Evolutionary conservation across 1,140 invertebrate species (phyloP).

Genomic region (Notospermus geniculatus): DNA sequence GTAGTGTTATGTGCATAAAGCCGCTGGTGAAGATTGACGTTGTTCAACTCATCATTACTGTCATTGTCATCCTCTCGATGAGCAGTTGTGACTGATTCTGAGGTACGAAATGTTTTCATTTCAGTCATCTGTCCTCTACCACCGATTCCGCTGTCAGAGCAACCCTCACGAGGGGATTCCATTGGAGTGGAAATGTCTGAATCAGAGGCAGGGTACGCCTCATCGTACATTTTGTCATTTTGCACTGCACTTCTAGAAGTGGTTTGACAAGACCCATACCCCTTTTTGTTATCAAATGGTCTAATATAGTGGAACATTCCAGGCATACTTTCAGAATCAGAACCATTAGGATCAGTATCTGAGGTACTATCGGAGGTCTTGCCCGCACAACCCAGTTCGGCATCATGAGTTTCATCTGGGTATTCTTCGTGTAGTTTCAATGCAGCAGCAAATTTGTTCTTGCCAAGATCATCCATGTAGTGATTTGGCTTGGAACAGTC

Average conservation of each 20-base stretch:
- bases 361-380: background rate
- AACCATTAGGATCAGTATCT: conserved; percentile 1
- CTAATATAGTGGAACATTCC: background rate
- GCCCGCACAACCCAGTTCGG: background rate
- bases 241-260: background rate
- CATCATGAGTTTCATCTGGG: background rate
- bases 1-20: conserved; percentile 6
- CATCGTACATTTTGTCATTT: background rate
- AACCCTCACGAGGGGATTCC: background rate
- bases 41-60: background rate
- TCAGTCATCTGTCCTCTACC: background rate
- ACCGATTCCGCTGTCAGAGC: background rate
- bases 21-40: conserved; percentile 1
- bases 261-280: too few relatives aligned
- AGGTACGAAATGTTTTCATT: background rate
- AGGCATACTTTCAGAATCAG: background rate
- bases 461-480: background rate
- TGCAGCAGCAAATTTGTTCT: background rate
- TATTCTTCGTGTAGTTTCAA: too few relatives aligned
- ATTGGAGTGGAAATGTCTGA: background rate
- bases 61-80: background rate
- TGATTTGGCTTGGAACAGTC: background rate
- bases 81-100: background rate
- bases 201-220: background rate
- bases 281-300: too few relatives aligned